These are phyloP conservation scores for Diplazon laetatorius DNA, from an alignment of 2,888 invertebrate species.

Conservation along the genomic window DNA sequence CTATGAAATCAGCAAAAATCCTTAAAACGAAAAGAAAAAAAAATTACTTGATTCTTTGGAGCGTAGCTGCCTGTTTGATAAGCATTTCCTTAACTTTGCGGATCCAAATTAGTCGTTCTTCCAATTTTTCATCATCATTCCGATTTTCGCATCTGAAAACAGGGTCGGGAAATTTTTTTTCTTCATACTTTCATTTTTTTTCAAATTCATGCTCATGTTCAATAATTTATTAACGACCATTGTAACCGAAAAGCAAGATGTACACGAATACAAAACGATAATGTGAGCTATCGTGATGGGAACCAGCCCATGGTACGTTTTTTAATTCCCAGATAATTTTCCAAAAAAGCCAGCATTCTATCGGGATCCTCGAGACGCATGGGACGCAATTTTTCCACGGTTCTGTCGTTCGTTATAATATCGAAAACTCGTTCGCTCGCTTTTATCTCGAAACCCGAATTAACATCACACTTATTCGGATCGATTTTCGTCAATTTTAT, in stretches of 20 bases:
- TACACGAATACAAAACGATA: slow-evolving; percentile 11
- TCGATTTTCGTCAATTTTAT: slow-evolving; percentile 53
- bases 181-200: background rate
- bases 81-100: slow-evolving; percentile 85
- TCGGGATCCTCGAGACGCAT: slow-evolving; percentile 72
- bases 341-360: slow-evolving; percentile 73
- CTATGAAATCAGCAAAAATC: background rate
- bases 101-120: slow-evolving; percentile 81
- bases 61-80: slow-evolving; percentile 83
- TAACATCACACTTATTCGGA: slow-evolving; percentile 41
- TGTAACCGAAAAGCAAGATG: background rate
- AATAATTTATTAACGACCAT: slow-evolving; percentile 21
- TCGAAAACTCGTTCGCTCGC: slow-evolving; percentile 70
- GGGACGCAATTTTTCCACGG: slow-evolving; percentile 72
- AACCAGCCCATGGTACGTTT: slow-evolving; percentile 60
- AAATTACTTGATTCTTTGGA: slow-evolving; percentile 86
- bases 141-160: slow-evolving; percentile 71
- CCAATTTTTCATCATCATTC: slow-evolving; percentile 62
- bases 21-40: background rate
- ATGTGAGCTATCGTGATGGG: slow-evolving; percentile 49
- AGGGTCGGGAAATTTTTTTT: background rate
- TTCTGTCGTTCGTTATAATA: slow-evolving; percentile 74
- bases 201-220: slow-evolving; percentile 9
- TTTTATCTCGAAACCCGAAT: slow-evolving; percentile 42
- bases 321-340: slow-evolving; percentile 71